Conservation (phyloP, 2,113 vertebrate genomes). For the Numenius arquata region DNA sequence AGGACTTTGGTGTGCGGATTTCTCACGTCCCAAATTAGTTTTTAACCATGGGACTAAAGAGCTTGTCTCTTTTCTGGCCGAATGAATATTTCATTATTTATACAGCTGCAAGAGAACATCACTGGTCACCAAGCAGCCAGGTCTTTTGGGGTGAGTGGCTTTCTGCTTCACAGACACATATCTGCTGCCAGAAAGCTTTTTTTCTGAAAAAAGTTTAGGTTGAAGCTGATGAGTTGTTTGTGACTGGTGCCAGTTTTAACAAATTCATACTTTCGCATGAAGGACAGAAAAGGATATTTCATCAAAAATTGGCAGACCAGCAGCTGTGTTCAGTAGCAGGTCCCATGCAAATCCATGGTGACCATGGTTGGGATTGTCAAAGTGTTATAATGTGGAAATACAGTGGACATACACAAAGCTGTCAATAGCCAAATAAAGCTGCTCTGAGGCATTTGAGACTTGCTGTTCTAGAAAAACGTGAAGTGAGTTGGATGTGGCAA, state of each 20-base stretch:
- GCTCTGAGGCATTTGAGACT: neutral
- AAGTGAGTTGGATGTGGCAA: neutral
- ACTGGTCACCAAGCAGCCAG: neutral
- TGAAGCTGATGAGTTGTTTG: neutral
- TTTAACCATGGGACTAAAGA: neutral
- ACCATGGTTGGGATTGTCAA: neutral
- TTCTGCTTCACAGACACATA: neutral
- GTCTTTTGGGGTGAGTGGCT: neutral
- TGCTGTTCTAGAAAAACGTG: neutral
- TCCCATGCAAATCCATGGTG: neutral
- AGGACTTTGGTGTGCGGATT: neutral
- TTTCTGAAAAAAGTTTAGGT: neutral
- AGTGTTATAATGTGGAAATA: neutral
- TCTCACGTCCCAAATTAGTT: neutral
- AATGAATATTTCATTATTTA: constrained; percentile 30
- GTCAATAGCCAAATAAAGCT: neutral
- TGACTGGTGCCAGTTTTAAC: neutral
- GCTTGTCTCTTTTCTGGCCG: neutral
- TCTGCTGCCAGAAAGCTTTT: neutral
- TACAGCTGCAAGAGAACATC: neutral
- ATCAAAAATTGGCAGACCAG: neutral
- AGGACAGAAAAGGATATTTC: neutral
- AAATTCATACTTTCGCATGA: neutral
- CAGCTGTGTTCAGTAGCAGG: neutral
- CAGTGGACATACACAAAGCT: neutral